Evolutionary conservation across 64 coral and sea anemone species (phyloP).

Genomic region (Exaiptasia diaphana): DNA sequence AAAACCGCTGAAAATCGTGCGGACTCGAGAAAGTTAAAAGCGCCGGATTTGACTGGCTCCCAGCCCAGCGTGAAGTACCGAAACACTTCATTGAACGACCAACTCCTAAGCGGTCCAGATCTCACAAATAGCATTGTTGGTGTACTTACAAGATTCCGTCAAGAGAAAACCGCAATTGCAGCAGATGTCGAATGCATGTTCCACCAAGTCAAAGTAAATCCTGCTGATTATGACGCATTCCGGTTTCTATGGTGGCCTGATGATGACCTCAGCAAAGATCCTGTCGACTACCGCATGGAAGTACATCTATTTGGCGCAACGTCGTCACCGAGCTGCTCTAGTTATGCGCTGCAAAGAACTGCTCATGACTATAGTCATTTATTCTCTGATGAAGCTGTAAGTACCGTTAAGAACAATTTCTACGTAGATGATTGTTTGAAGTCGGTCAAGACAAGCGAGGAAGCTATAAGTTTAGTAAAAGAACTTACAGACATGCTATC

Average conservation of each 20-base stretch:
- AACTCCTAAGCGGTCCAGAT: neutral
- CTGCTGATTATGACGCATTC: neutral
- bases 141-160: constrained; percentile 7
- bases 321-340: constrained; percentile 3
- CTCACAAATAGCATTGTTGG: neutral
- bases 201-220: neutral
- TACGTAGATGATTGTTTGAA: constrained; percentile 37
- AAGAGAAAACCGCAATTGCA: neutral
- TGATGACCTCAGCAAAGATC: neutral
- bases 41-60: constrained; percentile 19
- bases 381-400: constrained; percentile 10
- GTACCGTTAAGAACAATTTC: constrained; percentile 25
- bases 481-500: neutral
- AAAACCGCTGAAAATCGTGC: constrained; percentile 24
- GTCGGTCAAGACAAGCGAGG: neutral
- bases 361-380: neutral
- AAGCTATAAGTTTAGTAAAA: neutral
- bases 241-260: constrained; percentile 13
- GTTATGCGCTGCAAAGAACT: neutral
- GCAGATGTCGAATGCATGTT: constrained; percentile 13
- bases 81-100: constrained; percentile 6
- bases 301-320: constrained; percentile 17
- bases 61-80: constrained; percentile 2
- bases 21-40: constrained; percentile 2
- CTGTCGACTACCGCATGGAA: constrained; percentile 18